Base-by-base conservation (phyloP, 1,140 invertebrate species). In the Drosophila pectinifera region DNA sequence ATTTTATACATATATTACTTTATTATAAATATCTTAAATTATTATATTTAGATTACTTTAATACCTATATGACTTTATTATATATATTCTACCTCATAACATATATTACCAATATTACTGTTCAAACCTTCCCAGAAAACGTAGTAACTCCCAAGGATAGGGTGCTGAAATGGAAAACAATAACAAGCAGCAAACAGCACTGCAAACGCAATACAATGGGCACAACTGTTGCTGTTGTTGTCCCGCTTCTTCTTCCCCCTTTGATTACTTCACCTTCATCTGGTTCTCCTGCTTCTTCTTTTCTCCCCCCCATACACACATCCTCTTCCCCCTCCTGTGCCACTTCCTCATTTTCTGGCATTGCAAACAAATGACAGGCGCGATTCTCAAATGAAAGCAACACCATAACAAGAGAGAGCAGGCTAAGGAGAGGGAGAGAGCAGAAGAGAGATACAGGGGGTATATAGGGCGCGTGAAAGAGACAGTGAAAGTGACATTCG, bases 401-500 rank as follows among this genome's bases (percentile, higher is more conserved):
- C 53, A 67, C 28, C 53, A 69, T 48, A 63, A 20, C 24, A 38
- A 51, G 57, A 36, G 54, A 24, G 13, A 26, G 26, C 18, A 36
- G 31, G 45, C 5, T 0, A 49, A 13, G 22, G 26, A 31, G 56
- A 5, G 42, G 20, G 16, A 43, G 26, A n/a, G 43, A 18, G 28
- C n/a, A n/a, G n/a, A n/a, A 39, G 10, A n/a, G 16, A 53, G 4
- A 64, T 3, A n/a, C n/a, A 36, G 18, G 28, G 41, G 10, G 41
- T 34, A 49, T 31, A 14, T 49, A 16, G 42, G 49, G 13, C 49
- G 8, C 4, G 51, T 55, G 18, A 55, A 31, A 13, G 51, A 22
- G 48, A 22, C 28, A 28, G 59, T 88, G 83, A 73, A 88, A 83
- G 78, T 83, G 84, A 89, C 82, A 86, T 86, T 86, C 83, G 82